Base-by-base conservation (phyloP, 2,888 invertebrate genomes). In the Argyresthia albistria region DNA sequence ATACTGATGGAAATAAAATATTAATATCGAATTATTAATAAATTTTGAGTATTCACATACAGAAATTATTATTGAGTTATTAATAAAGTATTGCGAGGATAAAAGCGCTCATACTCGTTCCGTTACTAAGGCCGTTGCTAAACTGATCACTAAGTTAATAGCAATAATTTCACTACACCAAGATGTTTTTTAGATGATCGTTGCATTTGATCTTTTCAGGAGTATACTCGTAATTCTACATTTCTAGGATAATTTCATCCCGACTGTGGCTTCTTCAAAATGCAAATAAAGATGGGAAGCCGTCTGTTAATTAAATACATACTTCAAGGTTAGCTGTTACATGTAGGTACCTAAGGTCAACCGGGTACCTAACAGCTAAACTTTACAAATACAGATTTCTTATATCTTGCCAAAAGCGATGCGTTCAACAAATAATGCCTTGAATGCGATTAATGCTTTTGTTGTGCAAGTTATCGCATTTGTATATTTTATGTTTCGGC, bases 381-480 rank as follows among this genome's bases (percentile, higher is more conserved):
- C 80, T 81, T 78, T 60, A 58, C 57, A 59, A 64, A 62, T 63
- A 61, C 61, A 57, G n/a, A 56, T 65, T 63, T 59, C 62, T 71
- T 67, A 69, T 71, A 73, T 66, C 73, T 66, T 76, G 76, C 80
- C 72, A 78, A 74, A 86, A 87, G 86, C 87, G 75, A 84, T 86
- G 83, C 83, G 80, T 76, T 77, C 61, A 66, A 75, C 70, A 69
- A 73, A 70, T 71, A 76, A 78, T 80, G 76, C 72, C 69, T 69
- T 69, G 62, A 70, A 80, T 81, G 84, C 77, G 71, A 66, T 77
- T 66, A 69, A 81, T 81, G 80, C 78, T 66, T 81, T 81, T 81
- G 73, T 75, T 69, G 65, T 69, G 78, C 84, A 86, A 86, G 87
- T 81, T 83, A 87, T 86, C 87, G 84, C 83, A 69, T 64, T 68